Evolutionary conservation across 1,140 invertebrate genomes (phyloP).

Genomic region (Platyscapa corneri): DNA sequence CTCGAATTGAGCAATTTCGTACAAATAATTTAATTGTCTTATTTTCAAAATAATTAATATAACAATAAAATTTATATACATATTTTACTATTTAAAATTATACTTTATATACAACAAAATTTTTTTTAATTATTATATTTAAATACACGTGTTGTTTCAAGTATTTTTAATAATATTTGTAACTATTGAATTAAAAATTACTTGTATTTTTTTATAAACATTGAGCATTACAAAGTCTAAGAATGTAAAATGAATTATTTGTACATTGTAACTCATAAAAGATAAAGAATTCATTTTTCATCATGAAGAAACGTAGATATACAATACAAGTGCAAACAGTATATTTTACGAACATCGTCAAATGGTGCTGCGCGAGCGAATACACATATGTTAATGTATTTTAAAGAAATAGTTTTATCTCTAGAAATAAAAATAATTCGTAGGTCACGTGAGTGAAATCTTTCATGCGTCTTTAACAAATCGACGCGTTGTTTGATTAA

Average conservation of each 20-base stretch:
- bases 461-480: slow-evolving; percentile 35
- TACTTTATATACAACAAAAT: neutral
- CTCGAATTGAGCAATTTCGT: slow-evolving; percentile 26
- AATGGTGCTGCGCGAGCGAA: slow-evolving; percentile 34
- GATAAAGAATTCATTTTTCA: neutral
- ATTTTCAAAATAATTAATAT: neutral
- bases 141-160: neutral
- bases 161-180: neutral
- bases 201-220: neutral
- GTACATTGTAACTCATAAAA: neutral
- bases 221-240: neutral
- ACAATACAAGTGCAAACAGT: slow-evolving; percentile 45
- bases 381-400: slow-evolving; percentile 51
- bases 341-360: slow-evolving; percentile 44
- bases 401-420: slow-evolving; percentile 49
- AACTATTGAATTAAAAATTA: too few species aligned
- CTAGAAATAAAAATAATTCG: slow-evolving; percentile 32
- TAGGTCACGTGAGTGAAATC: neutral
- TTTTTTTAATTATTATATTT: too few species aligned
- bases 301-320: slow-evolving; percentile 17
- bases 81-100: neutral
- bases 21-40: slow-evolving; percentile 27
- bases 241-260: slow-evolving; percentile 39
- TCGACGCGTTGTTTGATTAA: slow-evolving; percentile 31
- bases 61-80: neutral